These are phyloP conservation scores for Odontomachus brunneus DNA, from an alignment of 1,140 invertebrate genomes.

Conservation along the genomic window DNA sequence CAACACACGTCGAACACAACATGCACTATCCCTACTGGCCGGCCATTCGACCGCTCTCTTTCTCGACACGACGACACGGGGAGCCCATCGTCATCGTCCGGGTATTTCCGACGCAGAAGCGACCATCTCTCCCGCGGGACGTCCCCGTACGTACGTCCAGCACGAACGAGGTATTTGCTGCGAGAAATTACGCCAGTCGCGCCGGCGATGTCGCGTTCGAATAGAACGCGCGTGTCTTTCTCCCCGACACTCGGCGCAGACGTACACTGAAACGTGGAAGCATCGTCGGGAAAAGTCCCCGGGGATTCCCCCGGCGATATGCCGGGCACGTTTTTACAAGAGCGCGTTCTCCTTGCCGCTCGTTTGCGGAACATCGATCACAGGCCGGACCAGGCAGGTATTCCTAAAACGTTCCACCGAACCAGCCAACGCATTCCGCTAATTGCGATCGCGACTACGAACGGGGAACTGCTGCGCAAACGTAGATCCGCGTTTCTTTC, in stretches of 20 bases:
- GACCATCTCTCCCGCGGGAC: background rate
- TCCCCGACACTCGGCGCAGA: background rate
- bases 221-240: no score
- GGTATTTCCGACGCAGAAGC: background rate
- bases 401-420: background rate
- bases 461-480: background rate
- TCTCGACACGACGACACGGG: background rate
- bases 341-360: background rate
- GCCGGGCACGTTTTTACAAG: background rate
- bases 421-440: background rate
- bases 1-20: slow-evolving; percentile 82
- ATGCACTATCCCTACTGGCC: slow-evolving; percentile 82
- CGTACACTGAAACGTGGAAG: background rate
- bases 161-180: background rate
- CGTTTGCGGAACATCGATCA: background rate
- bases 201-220: background rate
- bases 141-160: background rate
- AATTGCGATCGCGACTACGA: background rate
- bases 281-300: background rate
- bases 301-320: no score
- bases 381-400: no score
- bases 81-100: background rate
- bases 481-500: background rate
- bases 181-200: slow-evolving; percentile 27
- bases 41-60: slow-evolving; percentile 31